Base-by-base conservation (phyloP, 2,888 invertebrate species). In the Calliscelio sp. region DNA sequence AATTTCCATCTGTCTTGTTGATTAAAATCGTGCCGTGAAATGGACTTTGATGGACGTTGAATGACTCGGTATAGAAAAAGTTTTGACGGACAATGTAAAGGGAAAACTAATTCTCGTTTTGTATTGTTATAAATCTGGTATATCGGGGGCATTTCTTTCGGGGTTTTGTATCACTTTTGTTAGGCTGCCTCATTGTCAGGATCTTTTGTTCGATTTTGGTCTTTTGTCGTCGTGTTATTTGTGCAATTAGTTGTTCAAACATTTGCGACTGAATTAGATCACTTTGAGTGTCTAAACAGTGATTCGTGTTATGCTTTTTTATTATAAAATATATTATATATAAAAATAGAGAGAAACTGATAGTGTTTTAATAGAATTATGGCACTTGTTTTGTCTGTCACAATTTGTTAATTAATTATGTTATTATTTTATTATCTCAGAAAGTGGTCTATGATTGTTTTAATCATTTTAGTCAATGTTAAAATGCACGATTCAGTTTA, bases 31-130 rank as follows among this genome's bases (percentile, higher is more conserved):
- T 18, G 22, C 18, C 32, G 63, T 41, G 7, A 61, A 61, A 61
- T 24, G 32, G 10, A 32, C 20, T 25, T 25, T 38, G 38, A 63
- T 63, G 41, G 53, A 63, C 16, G 18, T 41, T 46, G 44, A 35
- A 61, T 38, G n/a, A 35, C 16, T 2, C 20, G 20, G 28, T 24
- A 41, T 25, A 28, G 28, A 53, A 57, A 35, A 11, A 41, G n/a
- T 25, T 63, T 74, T 53, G 53, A 74, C 22, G 55, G 41, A 41
- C 65, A 57, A 24, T 57, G 65, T 57, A 55, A 75, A 57, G 20
- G 18, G 18, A 73, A 59, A 63, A 53, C 25, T 63, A 53, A 63
- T 65, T 74, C 55, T 65, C 25, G 51, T 57, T 75, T 61, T 73
- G 46, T 38, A 41, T 57, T 20, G 41, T 46, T 53, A 41, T 44